A percentile compares a stretch with the other conserved stretches of the same genome.
Conservation (phyloP, 2,888 invertebrate genomes). For the Pseudolycoriella hygida region DNA sequence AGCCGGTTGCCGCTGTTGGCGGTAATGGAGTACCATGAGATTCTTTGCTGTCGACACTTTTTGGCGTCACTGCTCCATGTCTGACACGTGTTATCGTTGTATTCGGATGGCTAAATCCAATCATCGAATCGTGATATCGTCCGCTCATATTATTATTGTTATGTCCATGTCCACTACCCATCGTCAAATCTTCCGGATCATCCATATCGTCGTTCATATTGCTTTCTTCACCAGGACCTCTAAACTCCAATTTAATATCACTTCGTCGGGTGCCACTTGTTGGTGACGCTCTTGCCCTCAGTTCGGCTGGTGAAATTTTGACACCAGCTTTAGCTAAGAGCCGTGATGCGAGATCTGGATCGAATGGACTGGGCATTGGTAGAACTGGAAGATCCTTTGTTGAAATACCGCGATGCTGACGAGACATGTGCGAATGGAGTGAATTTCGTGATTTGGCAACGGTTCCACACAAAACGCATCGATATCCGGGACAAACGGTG, state of each 20-base stretch:
- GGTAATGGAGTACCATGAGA: conserved; percentile 45
- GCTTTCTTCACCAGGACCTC: conserved; percentile 48
- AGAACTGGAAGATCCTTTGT: conserved; percentile 83
- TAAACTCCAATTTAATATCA: conserved; percentile 61
- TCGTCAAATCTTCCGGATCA: conserved; percentile 69
- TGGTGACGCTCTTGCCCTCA: conserved; percentile 69
- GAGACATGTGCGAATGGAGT: conserved; percentile 83
- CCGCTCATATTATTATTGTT: conserved; percentile 20
- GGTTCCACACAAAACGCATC: conserved; percentile 81
- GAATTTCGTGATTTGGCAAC: conserved; percentile 86
- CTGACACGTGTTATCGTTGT: conserved; percentile 47
- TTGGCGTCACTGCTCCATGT: conserved; percentile 45
- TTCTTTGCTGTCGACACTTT: conserved; percentile 46
- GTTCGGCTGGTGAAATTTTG: conserved; percentile 67
- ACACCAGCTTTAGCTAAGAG: conserved; percentile 76
- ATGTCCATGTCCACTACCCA: conserved; percentile 22
- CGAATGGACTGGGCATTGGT: conserved; percentile 84
- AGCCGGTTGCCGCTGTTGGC: conserved; percentile 51
- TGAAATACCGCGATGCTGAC: conserved; percentile 83
- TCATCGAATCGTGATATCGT: conserved; percentile 15
- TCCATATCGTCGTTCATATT: conserved; percentile 41
- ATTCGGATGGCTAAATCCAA: conserved; percentile 33
- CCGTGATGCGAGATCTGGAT: conserved; percentile 74
- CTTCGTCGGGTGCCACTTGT: conserved; percentile 58
- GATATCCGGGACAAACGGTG: conserved; percentile 80